A percentile compares a stretch with the other conserved stretches of the same genome.
Evolutionary conservation across 2,113 vertebrate genomes (phyloP).

Genomic region (Spea bombifrons): DNA sequence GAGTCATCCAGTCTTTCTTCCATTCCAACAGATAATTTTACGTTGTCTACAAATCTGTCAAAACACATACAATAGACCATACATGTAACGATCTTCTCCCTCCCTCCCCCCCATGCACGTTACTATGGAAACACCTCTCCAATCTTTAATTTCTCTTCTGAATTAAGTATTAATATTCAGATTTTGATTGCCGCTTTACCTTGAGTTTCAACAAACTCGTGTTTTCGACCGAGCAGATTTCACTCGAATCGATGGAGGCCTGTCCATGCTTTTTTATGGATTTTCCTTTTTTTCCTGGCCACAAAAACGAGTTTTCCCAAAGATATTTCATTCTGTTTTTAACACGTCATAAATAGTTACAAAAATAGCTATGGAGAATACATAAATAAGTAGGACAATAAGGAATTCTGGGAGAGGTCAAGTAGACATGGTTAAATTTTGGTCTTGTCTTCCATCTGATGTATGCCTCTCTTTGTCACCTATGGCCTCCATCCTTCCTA

Average conservation of each 20-base stretch:
- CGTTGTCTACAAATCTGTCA: background rate
- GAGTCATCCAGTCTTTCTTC: no score
- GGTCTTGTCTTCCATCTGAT: no score
- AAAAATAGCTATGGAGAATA: no score
- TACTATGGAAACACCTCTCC: background rate
- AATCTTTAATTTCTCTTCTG: background rate
- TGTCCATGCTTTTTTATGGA: background rate
- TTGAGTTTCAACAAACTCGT: background rate
- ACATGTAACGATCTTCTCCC: background rate
- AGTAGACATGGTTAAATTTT: no score
- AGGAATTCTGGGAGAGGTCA: no score
- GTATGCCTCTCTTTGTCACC: no score
- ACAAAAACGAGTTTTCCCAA: no score
- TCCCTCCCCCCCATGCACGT: background rate
- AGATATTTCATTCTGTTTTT: no score
- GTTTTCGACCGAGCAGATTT: background rate
- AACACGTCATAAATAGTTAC: no score
- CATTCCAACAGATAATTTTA: background rate
- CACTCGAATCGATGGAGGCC: background rate
- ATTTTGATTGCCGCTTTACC: background rate
- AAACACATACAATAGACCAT: background rate
- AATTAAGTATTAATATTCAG: background rate
- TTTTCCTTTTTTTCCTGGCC: no score
- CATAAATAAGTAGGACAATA: no score
- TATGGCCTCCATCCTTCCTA: no score